Base-by-base conservation (phyloP, 2,797 vertebrate species). In the Pogoniulus pusillus region DNA sequence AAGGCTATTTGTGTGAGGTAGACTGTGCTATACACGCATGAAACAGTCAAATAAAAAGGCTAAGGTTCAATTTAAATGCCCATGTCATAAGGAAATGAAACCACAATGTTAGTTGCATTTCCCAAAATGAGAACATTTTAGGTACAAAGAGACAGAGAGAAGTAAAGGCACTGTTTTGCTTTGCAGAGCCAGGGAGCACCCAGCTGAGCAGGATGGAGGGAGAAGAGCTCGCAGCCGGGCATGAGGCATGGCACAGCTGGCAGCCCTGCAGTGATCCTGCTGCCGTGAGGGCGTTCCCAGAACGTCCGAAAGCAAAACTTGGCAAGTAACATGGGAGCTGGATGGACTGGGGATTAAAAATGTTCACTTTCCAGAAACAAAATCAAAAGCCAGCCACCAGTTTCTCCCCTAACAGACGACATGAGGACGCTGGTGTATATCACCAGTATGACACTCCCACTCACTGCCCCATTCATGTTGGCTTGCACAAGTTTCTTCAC, bases 291-390 rank as follows among this genome's bases (percentile, higher is more conserved):
- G 76, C 20, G 30, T 53, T 93, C 57, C 78, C 80, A 68, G 68
- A 85, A 82, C 0, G 0, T 58, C 84, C 90, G 79, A 90, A 85
- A 92, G 62, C 51, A 86, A 87, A 85, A 49, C 20, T 60, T 95
- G 91, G 89, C 75, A 83, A 59, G 37, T 15, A 16, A 15, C 27
- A 66, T 7, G 24, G 72, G 55, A 94, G 57, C 26, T 81, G 39
- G 62, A 73, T 41, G 39, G 53, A 34, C 60, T 76, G n/a, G 17
- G 69, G 62, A 93, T 89, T 89, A 70, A 82, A 94, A 93, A 82
- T 37, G 1, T 87, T 81, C 59, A 30, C 60, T 91, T 85, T 83
- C 70, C 66, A 87, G 79, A 95, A 93, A 87, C 57, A 85, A 93
- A 91, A 92, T 35, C n/a, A 82, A 90, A 90, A 93, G 6, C 0